Base-by-base conservation (phyloP, 2,888 invertebrate genomes). In the Tetramorium bicarinatum region DNA sequence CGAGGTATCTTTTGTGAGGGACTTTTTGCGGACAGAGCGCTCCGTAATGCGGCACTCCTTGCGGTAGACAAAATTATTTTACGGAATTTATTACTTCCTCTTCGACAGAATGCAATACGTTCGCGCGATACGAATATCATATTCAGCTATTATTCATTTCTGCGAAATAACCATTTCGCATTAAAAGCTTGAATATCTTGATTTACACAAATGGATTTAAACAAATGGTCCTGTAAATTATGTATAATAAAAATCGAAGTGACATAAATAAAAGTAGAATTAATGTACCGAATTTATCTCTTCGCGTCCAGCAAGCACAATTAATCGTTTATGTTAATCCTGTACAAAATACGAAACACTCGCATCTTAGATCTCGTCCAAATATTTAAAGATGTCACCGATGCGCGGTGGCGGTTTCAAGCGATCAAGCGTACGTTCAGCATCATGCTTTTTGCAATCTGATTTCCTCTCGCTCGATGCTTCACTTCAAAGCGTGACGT, bases 401-500 rank as follows among this genome's bases (percentile, higher is more conserved):
- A 9, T 44, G 41, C 21, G 9, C 34, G 38, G 54, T 72, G 41
- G 81, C 34, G 79, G 25, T 54, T 61, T 13, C 47, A 79, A 61
- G 85, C 72, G 34, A 62, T 34, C 77, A 56, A 44, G 74, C 69
- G 69, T 75, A 61, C 44, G 15, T 71, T 49, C 52, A 61, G 49
- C 41, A 21, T 74, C 66, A 54, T 82, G 85, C 86, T 87, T 87
- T 85, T 85, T 85, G 85, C 76, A 85, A 74, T 85, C 85, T 87
- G 84, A 87, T 85, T 87, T 87, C 71, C 84, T 87, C 83, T 85
- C 83, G 82, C 82, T 80, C 85, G 82, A 71, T 80, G 71, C 79
- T 64, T 74, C 47, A 82, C 86, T 85, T 86, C 86, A 86, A 86
- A 86, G 86, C 69, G 25, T 64, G 41, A 52, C 74, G 77, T 59